Percentiles rank a stretch among this genome's conserved stretches.
phyloP scores from a whole-genome alignment of 2,113 vertebrate genomes.

The Conger conger region DNA sequence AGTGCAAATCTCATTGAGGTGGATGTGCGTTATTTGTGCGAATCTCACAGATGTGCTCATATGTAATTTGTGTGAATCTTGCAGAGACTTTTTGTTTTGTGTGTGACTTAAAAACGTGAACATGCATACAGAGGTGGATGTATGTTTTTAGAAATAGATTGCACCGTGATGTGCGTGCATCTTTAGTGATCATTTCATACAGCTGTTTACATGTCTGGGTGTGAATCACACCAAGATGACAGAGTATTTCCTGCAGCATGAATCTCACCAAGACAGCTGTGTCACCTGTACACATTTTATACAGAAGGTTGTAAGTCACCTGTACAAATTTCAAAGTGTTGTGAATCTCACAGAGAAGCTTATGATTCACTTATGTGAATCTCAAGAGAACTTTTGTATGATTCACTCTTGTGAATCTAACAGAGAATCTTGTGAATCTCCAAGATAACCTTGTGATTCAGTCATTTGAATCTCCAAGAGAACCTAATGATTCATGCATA shows the following conservation, averaged over 20 bases:
- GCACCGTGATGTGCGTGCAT: not conserved
- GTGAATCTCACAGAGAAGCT: not conserved
- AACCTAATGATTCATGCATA: too few species aligned
- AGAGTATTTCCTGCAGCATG: not conserved
- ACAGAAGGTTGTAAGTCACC: not conserved
- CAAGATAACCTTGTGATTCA: not conserved
- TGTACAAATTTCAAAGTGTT: not conserved
- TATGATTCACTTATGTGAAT: too few species aligned
- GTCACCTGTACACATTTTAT: not conserved
- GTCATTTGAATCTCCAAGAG: not conserved
- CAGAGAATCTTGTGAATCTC: not conserved
- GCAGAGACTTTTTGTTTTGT: not conserved
- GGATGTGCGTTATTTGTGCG: not conserved
- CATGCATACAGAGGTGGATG: not conserved
- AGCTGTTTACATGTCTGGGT: not conserved
- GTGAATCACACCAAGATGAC: not conserved
- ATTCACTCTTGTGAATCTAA: not conserved
- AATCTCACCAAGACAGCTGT: not conserved
- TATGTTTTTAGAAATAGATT: not conserved
- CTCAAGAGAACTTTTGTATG: not conserved
- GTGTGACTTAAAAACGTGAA: not conserved
- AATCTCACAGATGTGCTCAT: constrained; percentile 23
- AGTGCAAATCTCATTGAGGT: constrained; percentile 24
- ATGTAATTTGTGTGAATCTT: constrained; percentile 19
- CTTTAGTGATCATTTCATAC: not conserved